These are phyloP conservation scores for Raja brachyura DNA, from an alignment of 2,113 vertebrate species.

Conservation along the genomic window DNA sequence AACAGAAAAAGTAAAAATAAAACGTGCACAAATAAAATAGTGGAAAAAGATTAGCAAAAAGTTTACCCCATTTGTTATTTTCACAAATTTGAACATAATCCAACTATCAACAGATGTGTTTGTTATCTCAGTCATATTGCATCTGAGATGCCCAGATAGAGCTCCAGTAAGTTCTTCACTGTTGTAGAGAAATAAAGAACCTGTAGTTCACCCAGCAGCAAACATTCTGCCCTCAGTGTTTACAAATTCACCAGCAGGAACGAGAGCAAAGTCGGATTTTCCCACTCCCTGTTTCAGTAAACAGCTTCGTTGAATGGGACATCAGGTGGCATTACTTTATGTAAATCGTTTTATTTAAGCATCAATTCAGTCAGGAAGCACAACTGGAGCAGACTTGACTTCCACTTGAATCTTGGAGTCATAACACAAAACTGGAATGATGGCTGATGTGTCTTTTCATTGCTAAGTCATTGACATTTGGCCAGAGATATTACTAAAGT, in stretches of 20 bases:
- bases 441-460: neutral
- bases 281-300: neutral
- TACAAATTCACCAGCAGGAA: neutral
- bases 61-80: slow-evolving; percentile 39
- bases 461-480: too few species aligned
- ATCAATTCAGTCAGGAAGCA: neutral
- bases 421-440: neutral
- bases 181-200: neutral
- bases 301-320: neutral
- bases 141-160: neutral
- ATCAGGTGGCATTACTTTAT: neutral
- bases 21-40: slow-evolving; percentile 50
- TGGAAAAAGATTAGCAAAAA: slow-evolving; percentile 45
- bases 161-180: neutral
- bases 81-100: neutral
- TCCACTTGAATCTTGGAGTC: neutral
- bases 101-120: too few species aligned
- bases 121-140: too few species aligned
- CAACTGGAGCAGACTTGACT: neutral
- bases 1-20: neutral
- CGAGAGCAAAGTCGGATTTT: neutral
- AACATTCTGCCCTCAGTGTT: neutral
- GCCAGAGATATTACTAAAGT: too few species aligned
- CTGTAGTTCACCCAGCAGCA: neutral
- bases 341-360: neutral